Percentiles rank a stretch among this genome's conserved stretches.
Conservation (phyloP, 2,888 invertebrate genomes). For the Euclidia mi region DNA sequence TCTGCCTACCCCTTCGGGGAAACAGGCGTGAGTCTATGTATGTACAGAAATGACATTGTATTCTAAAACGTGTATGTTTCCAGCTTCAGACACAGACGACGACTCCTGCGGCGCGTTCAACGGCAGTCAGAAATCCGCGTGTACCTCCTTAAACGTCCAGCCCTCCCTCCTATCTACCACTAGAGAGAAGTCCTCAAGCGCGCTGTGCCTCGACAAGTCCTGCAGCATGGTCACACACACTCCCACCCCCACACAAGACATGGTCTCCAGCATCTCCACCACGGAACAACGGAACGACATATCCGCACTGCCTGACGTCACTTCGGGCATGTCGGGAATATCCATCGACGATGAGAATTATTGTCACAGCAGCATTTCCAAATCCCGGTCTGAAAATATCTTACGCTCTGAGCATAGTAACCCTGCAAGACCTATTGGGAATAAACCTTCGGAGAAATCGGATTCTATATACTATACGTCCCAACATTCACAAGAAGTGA, state of each 20-base stretch:
- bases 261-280: constrained; percentile 88
- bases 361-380: constrained; percentile 84
- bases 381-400: constrained; percentile 86
- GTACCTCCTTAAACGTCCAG: constrained; percentile 83
- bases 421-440: constrained; percentile 63
- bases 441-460: constrained; percentile 77
- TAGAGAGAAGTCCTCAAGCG: constrained; percentile 85
- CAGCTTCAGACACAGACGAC: constrained; percentile 86
- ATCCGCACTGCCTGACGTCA: constrained; percentile 83
- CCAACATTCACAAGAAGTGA: constrained; percentile 85
- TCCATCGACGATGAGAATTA: constrained; percentile 87
- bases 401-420: constrained; percentile 83
- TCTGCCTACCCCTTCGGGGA: too few relatives aligned
- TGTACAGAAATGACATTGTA: too few relatives aligned
- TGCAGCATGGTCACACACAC: constrained; percentile 85
- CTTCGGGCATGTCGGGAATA: constrained; percentile 87
- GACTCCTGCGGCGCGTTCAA: constrained; percentile 86
- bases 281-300: constrained; percentile 85
- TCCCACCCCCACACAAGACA: constrained; percentile 87
- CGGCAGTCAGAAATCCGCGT: constrained; percentile 86
- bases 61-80: too few relatives aligned
- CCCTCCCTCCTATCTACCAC: constrained; percentile 81
- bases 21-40: too few relatives aligned
- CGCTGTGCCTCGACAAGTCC: constrained; percentile 86
- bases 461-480: constrained; percentile 87